These are phyloP conservation scores for Peromyscus polionotus DNA, from an alignment of 2,113 vertebrate species.

Conservation along the genomic window DNA sequence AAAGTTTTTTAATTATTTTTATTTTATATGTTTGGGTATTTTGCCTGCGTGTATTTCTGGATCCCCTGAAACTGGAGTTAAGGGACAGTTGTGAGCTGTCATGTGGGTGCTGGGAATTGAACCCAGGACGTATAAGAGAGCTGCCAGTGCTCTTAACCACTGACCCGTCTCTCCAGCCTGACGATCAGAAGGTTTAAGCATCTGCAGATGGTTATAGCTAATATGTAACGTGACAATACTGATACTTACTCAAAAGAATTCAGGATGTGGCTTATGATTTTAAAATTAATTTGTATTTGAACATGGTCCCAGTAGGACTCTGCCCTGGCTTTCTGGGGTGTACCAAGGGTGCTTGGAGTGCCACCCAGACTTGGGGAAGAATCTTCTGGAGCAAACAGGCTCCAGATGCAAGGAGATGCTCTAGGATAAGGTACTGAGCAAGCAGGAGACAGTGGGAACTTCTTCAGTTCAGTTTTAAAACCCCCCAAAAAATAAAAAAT, in stretches of 20 bases:
- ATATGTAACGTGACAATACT: neutral
- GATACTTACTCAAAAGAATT: neutral
- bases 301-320: neutral
- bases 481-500: neutral
- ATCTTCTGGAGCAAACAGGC: neutral
- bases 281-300: conserved; percentile 19
- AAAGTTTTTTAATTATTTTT: neutral
- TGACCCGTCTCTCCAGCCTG: neutral
- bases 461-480: neutral
- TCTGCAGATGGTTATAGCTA: neutral
- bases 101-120: too few relatives aligned
- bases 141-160: too few relatives aligned
- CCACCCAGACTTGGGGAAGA: neutral
- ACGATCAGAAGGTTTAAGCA: neutral
- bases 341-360: neutral
- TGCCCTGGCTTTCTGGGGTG: neutral
- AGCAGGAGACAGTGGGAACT: neutral
- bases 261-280: neutral
- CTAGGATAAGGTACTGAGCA: neutral
- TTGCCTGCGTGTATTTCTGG: too few relatives aligned
- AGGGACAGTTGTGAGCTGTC: too few relatives aligned
- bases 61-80: too few relatives aligned
- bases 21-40: too few relatives aligned
- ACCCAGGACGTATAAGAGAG: too few relatives aligned
- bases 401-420: neutral